These are phyloP conservation scores for Enteromius radiatus DNA, from an alignment of 2,797 vertebrate species.

Conservation along the genomic window DNA sequence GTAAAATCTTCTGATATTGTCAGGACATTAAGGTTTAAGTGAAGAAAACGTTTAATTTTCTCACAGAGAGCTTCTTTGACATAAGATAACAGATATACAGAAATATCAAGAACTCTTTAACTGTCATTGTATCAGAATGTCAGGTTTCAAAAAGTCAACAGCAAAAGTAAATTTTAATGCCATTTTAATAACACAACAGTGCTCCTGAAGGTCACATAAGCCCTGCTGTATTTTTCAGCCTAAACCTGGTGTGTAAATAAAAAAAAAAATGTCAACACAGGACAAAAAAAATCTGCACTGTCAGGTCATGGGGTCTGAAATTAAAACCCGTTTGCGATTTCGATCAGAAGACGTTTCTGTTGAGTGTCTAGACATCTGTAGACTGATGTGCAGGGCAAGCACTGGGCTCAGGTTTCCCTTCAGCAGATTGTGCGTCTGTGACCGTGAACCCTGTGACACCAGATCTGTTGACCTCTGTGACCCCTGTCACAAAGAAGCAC, in stretches of 20 bases:
- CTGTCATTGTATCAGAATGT: background rate
- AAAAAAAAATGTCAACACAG: background rate
- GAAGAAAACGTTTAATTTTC: background rate
- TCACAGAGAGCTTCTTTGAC: background rate
- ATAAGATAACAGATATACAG: background rate
- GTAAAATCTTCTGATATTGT: background rate
- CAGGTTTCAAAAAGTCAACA: background rate
- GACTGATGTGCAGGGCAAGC: slow-evolving; percentile 7
- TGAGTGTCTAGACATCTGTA: slow-evolving; percentile 52
- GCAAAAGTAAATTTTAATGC: background rate
- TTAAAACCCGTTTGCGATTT: slow-evolving; percentile 19
- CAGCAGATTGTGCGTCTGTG: slow-evolving; percentile 45
- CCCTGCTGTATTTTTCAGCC: background rate
- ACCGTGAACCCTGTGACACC: slow-evolving; percentile 53
- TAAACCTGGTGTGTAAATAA: background rate
- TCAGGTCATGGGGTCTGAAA: background rate
- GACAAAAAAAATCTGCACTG: background rate
- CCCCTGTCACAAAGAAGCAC: slow-evolving; percentile 42
- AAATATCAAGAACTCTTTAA: background rate
- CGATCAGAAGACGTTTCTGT: slow-evolving; percentile 16
- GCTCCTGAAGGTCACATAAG: background rate
- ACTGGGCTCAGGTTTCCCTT: slow-evolving; percentile 53
- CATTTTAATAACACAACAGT: background rate
- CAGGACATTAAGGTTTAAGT: background rate
- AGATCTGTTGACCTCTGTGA: slow-evolving; percentile 54